Percentiles rank a stretch among this genome's conserved stretches.
Evolutionary conservation across 2,888 invertebrate genomes (phyloP).

Genomic region (Lasioglossum villosulum): DNA sequence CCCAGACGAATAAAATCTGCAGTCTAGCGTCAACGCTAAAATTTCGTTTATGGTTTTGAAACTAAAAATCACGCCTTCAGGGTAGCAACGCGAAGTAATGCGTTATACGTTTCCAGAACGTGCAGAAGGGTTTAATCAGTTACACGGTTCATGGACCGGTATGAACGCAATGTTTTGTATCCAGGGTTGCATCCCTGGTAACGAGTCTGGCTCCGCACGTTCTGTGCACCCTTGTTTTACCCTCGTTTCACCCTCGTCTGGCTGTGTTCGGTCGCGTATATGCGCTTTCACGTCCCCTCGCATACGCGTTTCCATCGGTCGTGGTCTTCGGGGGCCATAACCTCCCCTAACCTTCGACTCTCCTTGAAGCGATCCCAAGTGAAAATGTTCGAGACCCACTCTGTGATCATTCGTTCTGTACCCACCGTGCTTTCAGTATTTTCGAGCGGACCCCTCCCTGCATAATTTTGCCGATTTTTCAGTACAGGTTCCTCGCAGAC

Average conservation of each 20-base stretch:
- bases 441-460: background rate
- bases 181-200: slow-evolving; percentile 57
- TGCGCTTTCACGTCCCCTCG: slow-evolving; percentile 49
- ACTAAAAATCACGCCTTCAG: background rate
- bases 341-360: slow-evolving; percentile 69
- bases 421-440: background rate
- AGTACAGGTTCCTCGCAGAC: background rate
- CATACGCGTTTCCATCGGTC: slow-evolving; percentile 21
- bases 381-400: slow-evolving; percentile 59
- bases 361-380: slow-evolving; percentile 65
- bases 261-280: slow-evolving; percentile 36
- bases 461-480: background rate
- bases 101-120: background rate
- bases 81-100: background rate
- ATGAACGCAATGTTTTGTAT: slow-evolving; percentile 44
- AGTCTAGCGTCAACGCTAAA: background rate
- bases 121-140: slow-evolving; percentile 31
- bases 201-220: slow-evolving; percentile 59
- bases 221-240: slow-evolving; percentile 51
- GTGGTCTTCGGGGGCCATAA: slow-evolving; percentile 50
- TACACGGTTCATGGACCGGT: slow-evolving; percentile 40
- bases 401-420: slow-evolving; percentile 36
- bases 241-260: slow-evolving; percentile 50
- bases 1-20: too few species aligned
- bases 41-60: background rate